A percentile compares a stretch with the other conserved stretches of the same genome.
Conservation (phyloP, 2,888 invertebrate species). For the Drosophila hamatofila region DNA sequence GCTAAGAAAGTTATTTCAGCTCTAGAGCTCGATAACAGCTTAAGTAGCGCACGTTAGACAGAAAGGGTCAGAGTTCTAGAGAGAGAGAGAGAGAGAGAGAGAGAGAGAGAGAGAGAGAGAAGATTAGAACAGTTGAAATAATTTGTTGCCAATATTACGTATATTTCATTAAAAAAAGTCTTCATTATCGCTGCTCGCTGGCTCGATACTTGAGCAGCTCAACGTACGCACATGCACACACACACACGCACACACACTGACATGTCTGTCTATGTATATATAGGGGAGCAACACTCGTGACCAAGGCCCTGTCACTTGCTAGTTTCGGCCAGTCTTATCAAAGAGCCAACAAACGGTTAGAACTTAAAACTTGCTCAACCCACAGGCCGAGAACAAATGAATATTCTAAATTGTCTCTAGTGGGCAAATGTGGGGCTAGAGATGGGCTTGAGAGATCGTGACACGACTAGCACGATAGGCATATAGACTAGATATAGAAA, state of each 20-base stretch:
- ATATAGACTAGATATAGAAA: neutral
- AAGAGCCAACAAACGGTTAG: constrained; percentile 65
- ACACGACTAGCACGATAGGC: neutral
- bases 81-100: neutral
- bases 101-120: neutral
- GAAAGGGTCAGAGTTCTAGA: too few relatives aligned
- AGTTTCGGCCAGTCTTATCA: constrained; percentile 52
- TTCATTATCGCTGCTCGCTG: constrained; percentile 29
- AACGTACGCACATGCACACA: constrained; percentile 3
- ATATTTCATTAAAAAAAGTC: constrained; percentile 1
- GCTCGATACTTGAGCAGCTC: constrained; percentile 49
- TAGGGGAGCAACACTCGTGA: constrained; percentile 41
- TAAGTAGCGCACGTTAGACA: too few relatives aligned
- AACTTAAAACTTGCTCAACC: constrained; percentile 72
- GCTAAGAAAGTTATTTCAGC: neutral
- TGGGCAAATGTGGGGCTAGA: constrained; percentile 5
- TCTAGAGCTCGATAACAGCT: neutral
- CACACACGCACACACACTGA: neutral
- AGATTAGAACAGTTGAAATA: neutral
- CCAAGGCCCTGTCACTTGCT: constrained; percentile 48
- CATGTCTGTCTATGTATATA: neutral
- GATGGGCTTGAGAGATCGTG: constrained; percentile 19
- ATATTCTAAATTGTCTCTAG: constrained; percentile 2
- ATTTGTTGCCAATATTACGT: constrained; percentile 12
- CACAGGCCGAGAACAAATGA: constrained; percentile 37